Base-by-base conservation (phyloP, 2,113 vertebrate genomes). In the Caranx melampygus region DNA sequence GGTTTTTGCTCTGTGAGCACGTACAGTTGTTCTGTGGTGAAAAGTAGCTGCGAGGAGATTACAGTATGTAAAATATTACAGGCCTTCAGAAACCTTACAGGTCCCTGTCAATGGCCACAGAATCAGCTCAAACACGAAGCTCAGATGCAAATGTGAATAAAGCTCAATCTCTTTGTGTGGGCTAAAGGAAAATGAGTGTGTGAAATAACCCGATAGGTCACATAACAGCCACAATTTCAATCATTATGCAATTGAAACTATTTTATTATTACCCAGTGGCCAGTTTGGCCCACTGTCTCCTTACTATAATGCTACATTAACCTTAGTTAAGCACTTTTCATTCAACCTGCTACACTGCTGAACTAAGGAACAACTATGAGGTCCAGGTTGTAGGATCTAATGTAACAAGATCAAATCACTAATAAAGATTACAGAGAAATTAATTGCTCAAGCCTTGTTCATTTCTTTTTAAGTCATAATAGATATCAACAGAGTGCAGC, bases 291-390 rank as follows among this genome's bases (percentile, higher is more conserved):
- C 18, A 34, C 34, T 44, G 61, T 60, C 21, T 67, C 62, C 20
- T 54, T 11, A 61, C 21, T 55, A 71, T 65, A 61, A 66, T 71
- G 66, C 45, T 55, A 26, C 33, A 75, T 79, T 75, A 51, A 80
- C 62, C 62, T 51, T 21, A 10, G 18, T 13, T 67, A 26, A 66
- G 66, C 69, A 66, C 21, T 66, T 45, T 73, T 60, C 45, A 60
- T 21, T 67, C 31, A 49, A 15, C 10, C 33, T 49, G 40, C 58
- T 51, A 9, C 18, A 51, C 11, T 66, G 33, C 15, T 79, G 34
- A 57, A 26, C 26, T 26, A 26, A 26, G 26, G 26, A 26, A 47
- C 57, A 45, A 35, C 37, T 47, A 31, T 18, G 8, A 71, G 31
- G 31, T 31, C 6, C 12, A 34, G n/a, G 52, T 44, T 59, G 37